phyloP scores from a whole-genome alignment of 2,797 vertebrate genomes.

The Orestias chungarensis region DNA sequence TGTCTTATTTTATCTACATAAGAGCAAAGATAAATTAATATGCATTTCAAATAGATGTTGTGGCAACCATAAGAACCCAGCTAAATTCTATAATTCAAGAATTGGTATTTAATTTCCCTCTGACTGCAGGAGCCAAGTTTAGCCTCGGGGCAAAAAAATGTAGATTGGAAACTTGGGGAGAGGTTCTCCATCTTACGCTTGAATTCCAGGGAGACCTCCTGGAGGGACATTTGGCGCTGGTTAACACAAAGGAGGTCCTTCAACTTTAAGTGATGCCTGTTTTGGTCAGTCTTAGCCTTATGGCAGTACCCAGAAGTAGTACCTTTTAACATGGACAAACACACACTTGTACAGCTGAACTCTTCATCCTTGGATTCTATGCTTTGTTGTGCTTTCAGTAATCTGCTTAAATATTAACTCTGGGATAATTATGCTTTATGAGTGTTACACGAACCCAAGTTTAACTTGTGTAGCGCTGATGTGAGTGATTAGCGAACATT shows the following conservation, averaged over 20 bases:
- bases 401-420: constrained; percentile 75
- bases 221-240: constrained; percentile 61
- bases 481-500: constrained; percentile 18
- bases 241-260: constrained; percentile 76
- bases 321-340: constrained; percentile 37
- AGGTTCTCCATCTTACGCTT: constrained; percentile 57
- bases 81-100: constrained; percentile 52
- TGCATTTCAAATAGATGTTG: background rate
- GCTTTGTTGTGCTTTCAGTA: constrained; percentile 46
- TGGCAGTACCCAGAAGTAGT: constrained; percentile 31
- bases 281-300: constrained; percentile 50
- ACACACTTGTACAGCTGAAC: constrained; percentile 27
- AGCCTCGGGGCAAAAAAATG: constrained; percentile 46
- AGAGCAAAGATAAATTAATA: background rate
- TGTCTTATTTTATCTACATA: background rate
- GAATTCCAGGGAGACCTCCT: constrained; percentile 73
- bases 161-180: constrained; percentile 46
- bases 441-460: constrained; percentile 59
- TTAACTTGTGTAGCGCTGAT: constrained; percentile 28
- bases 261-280: constrained; percentile 70
- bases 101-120: background rate
- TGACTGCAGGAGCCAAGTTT: constrained; percentile 44
- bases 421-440: constrained; percentile 74
- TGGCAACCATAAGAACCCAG: constrained; percentile 17
- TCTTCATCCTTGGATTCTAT: constrained; percentile 21